Evolutionary conservation across 2,113 vertebrate genomes (phyloP).

Genomic region (Enhydra lutris): DNA sequence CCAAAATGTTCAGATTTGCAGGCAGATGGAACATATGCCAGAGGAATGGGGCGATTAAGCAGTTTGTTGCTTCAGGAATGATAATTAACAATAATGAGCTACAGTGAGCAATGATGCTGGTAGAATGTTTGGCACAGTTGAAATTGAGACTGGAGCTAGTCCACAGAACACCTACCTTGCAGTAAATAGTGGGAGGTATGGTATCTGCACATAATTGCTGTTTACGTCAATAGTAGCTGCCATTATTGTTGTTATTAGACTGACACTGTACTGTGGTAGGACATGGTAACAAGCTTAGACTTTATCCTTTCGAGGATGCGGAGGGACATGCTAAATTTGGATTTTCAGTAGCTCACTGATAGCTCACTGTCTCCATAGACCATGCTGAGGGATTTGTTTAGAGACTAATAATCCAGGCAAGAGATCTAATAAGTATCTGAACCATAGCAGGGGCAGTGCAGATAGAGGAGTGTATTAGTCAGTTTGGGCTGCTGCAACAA

Average conservation of each 20-base stretch:
- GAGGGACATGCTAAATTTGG: background rate
- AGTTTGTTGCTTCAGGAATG: background rate
- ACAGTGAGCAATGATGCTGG: background rate
- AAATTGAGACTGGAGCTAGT: background rate
- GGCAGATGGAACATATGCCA: background rate
- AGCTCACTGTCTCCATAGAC: background rate
- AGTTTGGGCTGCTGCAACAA: background rate
- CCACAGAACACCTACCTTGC: background rate
- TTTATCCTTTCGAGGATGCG: background rate
- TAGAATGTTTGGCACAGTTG: background rate
- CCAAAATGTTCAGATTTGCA: background rate
- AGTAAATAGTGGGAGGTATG: background rate
- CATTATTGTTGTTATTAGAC: background rate
- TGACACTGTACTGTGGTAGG: background rate
- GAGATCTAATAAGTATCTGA: background rate
- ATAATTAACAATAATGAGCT: background rate
- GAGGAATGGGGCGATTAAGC: background rate
- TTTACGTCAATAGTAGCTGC: background rate
- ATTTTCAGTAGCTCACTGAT: background rate
- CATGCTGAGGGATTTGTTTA: background rate
- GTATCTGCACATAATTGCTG: background rate
- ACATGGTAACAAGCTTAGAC: background rate
- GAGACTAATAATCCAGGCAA: background rate
- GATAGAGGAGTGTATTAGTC: background rate
- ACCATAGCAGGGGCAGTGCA: background rate